Evolutionary conservation across 2,113 vertebrate genomes (phyloP).

Genomic region (Amblyopsis rosae): DNA sequence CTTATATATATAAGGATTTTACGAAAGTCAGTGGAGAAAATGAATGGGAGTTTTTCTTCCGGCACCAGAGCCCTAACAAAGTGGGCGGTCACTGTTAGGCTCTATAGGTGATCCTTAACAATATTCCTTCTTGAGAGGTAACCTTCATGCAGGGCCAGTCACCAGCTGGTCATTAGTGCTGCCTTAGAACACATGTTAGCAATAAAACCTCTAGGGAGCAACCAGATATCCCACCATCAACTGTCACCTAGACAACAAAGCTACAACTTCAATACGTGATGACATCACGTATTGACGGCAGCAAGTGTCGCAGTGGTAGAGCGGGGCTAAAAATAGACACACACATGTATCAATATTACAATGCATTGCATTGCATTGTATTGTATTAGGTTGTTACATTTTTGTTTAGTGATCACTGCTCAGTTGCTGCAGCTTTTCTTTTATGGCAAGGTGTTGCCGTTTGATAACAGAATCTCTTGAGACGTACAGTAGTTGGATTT

Average conservation of each 20-base stretch:
- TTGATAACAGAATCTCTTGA: conserved; percentile 13
- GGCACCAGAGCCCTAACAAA: too few species aligned
- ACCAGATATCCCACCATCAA: conserved; percentile 17
- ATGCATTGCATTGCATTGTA: not conserved
- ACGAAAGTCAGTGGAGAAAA: too few species aligned
- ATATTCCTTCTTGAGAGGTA: conserved; percentile 4
- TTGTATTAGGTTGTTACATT: conserved; percentile 1
- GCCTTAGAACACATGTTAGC: conserved; percentile 32
- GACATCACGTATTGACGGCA: not conserved
- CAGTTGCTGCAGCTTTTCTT: not conserved
- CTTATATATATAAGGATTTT: too few species aligned
- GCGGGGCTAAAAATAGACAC: not conserved
- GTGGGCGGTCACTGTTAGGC: too few species aligned
- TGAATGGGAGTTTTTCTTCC: too few species aligned
- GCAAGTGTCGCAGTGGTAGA: too few species aligned
- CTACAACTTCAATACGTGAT: not conserved
- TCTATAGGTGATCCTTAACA: not conserved
- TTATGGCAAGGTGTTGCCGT: conserved; percentile 4
- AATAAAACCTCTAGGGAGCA: conserved; percentile 22
- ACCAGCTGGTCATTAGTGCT: conserved; percentile 57
- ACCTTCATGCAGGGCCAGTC: conserved; percentile 25
- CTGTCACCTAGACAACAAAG: conserved; percentile 37
- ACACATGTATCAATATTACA: not conserved
- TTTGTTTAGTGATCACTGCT: not conserved
- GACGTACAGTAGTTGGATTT: not conserved